Conservation (phyloP, 30 jellyfish, hydroid and myxozoan species). For the Hydractinia echinata region DNA sequence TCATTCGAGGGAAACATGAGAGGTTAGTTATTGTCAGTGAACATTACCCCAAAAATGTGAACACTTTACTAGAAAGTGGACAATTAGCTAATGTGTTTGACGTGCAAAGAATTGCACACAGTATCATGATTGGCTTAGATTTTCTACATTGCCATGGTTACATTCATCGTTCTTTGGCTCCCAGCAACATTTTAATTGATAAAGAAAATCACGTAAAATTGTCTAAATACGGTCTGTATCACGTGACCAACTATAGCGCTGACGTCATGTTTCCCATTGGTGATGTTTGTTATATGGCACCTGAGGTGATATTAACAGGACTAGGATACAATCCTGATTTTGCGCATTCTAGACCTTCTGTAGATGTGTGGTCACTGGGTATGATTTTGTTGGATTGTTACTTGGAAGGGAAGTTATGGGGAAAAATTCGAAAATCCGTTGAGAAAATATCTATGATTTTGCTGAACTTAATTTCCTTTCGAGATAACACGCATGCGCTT, state of each 20-base stretch:
- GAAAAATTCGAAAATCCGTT: slow-evolving; percentile 13
- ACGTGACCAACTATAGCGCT: slow-evolving; percentile 70
- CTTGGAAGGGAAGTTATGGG: slow-evolving; percentile 55
- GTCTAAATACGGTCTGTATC: slow-evolving; percentile 75
- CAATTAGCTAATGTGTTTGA: slow-evolving; percentile 24
- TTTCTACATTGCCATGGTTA: slow-evolving; percentile 58
- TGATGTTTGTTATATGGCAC: slow-evolving; percentile 67
- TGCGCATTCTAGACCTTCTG: slow-evolving; percentile 54
- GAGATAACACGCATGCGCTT: neutral
- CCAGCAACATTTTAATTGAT: slow-evolving; percentile 60
- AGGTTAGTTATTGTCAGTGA: slow-evolving; percentile 78
- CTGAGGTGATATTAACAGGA: slow-evolving; percentile 81
- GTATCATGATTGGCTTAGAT: slow-evolving; percentile 44
- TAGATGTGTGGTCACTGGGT: slow-evolving; percentile 93
- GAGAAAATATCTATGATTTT: slow-evolving; percentile 15
- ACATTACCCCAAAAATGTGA: slow-evolving; percentile 43
- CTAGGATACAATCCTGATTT: slow-evolving; percentile 22
- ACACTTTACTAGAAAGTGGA: neutral
- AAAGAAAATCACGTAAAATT: slow-evolving; percentile 48
- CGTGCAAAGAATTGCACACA: slow-evolving; percentile 44
- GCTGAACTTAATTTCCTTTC: slow-evolving; percentile 11
- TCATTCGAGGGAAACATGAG: slow-evolving; percentile 86
- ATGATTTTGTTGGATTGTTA: slow-evolving; percentile 82
- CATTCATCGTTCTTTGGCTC: slow-evolving; percentile 69
- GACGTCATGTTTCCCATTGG: slow-evolving; percentile 92